Evolutionary conservation across 2,113 vertebrate genomes (phyloP).

Genomic region (Macquaria ambigua): DNA sequence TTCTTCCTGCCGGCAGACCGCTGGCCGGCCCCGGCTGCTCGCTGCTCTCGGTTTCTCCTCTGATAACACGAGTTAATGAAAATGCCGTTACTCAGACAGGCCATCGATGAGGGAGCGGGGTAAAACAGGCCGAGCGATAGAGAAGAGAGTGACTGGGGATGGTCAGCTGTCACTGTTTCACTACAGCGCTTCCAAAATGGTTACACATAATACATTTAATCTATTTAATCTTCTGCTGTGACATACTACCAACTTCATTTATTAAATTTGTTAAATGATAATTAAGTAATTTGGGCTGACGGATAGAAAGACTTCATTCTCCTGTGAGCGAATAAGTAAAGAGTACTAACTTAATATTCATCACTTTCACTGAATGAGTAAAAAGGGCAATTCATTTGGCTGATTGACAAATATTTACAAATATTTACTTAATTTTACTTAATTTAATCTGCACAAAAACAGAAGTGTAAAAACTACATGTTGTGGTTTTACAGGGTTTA

Average conservation of each 20-base stretch:
- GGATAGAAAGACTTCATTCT: background rate
- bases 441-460: too few species aligned
- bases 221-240: background rate
- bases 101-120: constrained; percentile 9
- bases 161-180: background rate
- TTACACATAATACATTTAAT: background rate
- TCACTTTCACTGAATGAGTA: background rate
- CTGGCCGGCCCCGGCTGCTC: constrained; percentile 22
- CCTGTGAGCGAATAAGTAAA: background rate
- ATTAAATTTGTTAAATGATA: background rate
- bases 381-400: background rate
- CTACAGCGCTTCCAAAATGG: background rate
- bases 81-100: constrained; percentile 44
- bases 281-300: background rate
- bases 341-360: background rate
- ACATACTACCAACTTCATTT: background rate
- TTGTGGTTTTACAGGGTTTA: too few species aligned
- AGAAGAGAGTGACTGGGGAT: background rate
- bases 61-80: constrained; percentile 54
- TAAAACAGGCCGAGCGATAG: background rate
- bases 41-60: background rate
- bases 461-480: too few species aligned
- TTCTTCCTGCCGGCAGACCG: background rate
- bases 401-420: background rate
- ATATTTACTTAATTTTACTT: too few species aligned